Evolutionary conservation across 2,113 vertebrate species (phyloP).

Genomic region (Strix uralensis): DNA sequence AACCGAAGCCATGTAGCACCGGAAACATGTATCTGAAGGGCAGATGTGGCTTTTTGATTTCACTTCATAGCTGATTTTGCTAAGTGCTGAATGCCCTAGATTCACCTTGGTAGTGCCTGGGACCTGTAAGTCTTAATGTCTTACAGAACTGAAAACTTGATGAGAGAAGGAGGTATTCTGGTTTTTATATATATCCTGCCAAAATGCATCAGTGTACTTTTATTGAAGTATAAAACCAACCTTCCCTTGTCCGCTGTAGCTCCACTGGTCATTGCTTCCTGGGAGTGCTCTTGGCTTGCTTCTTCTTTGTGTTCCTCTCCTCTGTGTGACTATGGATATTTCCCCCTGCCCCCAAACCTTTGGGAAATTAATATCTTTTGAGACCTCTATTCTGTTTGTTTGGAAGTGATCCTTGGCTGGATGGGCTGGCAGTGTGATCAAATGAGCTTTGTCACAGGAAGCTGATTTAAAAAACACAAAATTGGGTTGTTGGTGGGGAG

Average conservation of each 20-base stretch:
- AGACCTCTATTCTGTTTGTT: neutral
- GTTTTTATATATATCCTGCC: neutral
- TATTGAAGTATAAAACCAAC: neutral
- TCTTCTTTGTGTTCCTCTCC: neutral
- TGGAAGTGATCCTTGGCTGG: neutral
- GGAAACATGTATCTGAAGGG: neutral
- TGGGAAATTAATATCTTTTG: neutral
- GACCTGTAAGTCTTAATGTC: neutral
- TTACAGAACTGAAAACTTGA: neutral
- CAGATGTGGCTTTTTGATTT: neutral
- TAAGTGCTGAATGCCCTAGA: neutral
- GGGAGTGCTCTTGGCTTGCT: neutral
- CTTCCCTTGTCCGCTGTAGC: neutral
- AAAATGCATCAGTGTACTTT: neutral
- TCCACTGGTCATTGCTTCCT: neutral
- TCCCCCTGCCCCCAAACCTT: neutral
- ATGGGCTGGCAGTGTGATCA: neutral
- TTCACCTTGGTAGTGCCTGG: neutral
- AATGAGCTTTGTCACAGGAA: neutral
- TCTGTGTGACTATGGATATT: neutral
- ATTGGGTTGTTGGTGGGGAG: neutral
- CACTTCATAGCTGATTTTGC: neutral
- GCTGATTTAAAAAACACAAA: neutral
- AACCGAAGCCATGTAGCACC: rapidly evolving
- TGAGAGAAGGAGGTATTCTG: neutral